Evolutionary conservation across 2,797 vertebrate genomes (phyloP).

Genomic region (Cheirogaleus major): DNA sequence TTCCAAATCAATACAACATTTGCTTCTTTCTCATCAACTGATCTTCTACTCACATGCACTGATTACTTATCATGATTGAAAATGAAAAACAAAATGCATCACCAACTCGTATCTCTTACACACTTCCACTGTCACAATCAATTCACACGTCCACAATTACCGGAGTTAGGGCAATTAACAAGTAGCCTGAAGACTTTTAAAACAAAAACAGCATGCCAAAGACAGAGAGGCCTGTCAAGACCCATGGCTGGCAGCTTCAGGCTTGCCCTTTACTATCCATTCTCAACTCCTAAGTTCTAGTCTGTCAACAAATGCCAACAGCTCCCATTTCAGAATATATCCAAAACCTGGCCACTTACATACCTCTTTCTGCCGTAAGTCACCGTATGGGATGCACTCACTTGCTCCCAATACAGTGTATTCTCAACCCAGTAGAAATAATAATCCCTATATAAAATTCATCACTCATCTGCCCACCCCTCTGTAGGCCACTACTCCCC

Average conservation of each 20-base stretch:
- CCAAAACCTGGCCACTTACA: not conserved
- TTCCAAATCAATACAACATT: not conserved
- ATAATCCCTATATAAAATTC: not conserved
- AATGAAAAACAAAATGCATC: not conserved
- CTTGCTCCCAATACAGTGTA: not conserved
- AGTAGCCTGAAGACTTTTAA: not conserved
- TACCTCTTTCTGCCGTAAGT: not conserved
- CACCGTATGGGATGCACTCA: not conserved
- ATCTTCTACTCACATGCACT: not conserved
- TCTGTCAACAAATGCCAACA: not conserved
- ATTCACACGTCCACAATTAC: not conserved
- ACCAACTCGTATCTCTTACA: not conserved
- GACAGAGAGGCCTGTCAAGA: not conserved
- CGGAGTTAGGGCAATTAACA: not conserved
- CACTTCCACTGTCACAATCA: not conserved
- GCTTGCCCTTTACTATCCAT: not conserved
- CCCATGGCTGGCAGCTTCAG: fast-evolving
- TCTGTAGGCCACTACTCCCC: too few species aligned
- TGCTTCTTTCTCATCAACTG: not conserved
- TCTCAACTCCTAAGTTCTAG: not conserved
- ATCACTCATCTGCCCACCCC: not conserved
- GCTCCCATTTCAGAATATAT: not conserved
- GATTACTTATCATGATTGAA: not conserved
- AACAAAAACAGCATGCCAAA: not conserved
- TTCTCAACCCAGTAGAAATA: not conserved